These are phyloP conservation scores for Buteo buteo DNA, from an alignment of 2,113 vertebrate species.

Conservation along the genomic window DNA sequence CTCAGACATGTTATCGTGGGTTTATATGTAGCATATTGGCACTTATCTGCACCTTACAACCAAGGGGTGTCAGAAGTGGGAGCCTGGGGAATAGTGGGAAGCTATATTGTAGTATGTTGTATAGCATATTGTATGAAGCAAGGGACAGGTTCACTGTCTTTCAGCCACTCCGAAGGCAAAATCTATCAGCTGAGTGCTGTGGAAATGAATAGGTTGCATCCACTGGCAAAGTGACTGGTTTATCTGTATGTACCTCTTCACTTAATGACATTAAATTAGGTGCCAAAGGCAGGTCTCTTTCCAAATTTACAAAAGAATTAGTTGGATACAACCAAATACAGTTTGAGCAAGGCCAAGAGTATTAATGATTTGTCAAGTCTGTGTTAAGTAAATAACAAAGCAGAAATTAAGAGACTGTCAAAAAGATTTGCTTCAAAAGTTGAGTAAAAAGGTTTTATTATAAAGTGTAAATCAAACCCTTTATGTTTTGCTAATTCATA, in stretches of 20 bases:
- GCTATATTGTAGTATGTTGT: accelerated
- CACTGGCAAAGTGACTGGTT: not conserved
- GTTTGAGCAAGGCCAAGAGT: not conserved
- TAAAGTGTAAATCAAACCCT: not conserved
- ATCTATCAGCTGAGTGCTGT: not conserved
- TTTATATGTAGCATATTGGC: not conserved
- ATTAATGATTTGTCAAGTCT: constrained; percentile 12
- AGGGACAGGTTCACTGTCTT: not conserved
- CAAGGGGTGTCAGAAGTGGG: not conserved
- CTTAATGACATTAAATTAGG: not conserved
- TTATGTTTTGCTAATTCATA: not conserved
- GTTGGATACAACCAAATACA: not conserved
- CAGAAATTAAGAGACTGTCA: not conserved
- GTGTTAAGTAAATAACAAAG: constrained; percentile 41
- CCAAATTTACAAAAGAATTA: not conserved
- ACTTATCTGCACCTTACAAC: not conserved
- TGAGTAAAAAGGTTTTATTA: constrained; percentile 32
- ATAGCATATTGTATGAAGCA: not conserved
- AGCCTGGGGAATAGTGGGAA: not conserved
- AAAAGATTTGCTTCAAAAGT: not conserved
- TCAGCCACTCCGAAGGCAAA: not conserved
- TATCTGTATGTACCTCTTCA: not conserved
- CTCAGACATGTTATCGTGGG: not conserved
- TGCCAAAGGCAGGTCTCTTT: not conserved
- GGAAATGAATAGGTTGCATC: not conserved